Evolutionary conservation across 2,113 vertebrate genomes (phyloP).

Genomic region (Cyprinodon brontotheroides): DNA sequence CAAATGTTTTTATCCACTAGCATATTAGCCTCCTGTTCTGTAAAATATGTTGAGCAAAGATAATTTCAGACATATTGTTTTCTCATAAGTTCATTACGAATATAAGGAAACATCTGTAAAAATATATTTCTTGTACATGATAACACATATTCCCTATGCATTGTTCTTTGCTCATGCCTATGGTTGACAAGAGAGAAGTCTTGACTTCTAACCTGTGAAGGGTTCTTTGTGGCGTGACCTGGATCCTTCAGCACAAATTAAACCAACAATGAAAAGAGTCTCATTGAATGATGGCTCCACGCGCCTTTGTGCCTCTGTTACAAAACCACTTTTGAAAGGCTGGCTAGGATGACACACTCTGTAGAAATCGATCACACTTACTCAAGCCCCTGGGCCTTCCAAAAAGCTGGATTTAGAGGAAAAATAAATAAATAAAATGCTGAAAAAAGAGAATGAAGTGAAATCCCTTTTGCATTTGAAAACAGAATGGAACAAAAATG

Average conservation of each 20-base stretch:
- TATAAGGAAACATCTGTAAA: slow-evolving; percentile 54
- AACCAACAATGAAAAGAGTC: slow-evolving; percentile 71
- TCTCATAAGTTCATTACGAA: slow-evolving; percentile 70
- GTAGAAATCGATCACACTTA: slow-evolving; percentile 80
- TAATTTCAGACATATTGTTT: slow-evolving; percentile 62
- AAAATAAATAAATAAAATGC: slow-evolving; percentile 56
- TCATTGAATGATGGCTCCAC: slow-evolving; percentile 76
- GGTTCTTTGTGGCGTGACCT: slow-evolving; percentile 71
- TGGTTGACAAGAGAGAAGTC: slow-evolving; percentile 53
- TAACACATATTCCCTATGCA: slow-evolving; percentile 45
- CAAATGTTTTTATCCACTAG: slow-evolving; percentile 47
- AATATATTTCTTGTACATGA: slow-evolving; percentile 60
- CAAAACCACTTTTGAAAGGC: slow-evolving; percentile 77
- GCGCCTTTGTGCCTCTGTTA: slow-evolving; percentile 75
- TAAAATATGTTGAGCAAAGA: slow-evolving; percentile 66
- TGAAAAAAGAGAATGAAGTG: slow-evolving; percentile 69
- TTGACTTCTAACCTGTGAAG: slow-evolving; percentile 74
- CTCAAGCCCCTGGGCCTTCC: slow-evolving; percentile 67
- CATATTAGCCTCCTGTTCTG: slow-evolving; percentile 56
- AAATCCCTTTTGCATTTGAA: slow-evolving; percentile 78
- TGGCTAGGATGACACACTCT: slow-evolving; percentile 74
- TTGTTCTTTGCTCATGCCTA: slow-evolving; percentile 38
- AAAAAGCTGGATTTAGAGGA: slow-evolving; percentile 68
- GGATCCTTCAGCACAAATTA: slow-evolving; percentile 82
- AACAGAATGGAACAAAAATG: slow-evolving; percentile 67